phyloP scores from a whole-genome alignment of 2,888 invertebrate genomes.

The Odontocolon sp. region DNA sequence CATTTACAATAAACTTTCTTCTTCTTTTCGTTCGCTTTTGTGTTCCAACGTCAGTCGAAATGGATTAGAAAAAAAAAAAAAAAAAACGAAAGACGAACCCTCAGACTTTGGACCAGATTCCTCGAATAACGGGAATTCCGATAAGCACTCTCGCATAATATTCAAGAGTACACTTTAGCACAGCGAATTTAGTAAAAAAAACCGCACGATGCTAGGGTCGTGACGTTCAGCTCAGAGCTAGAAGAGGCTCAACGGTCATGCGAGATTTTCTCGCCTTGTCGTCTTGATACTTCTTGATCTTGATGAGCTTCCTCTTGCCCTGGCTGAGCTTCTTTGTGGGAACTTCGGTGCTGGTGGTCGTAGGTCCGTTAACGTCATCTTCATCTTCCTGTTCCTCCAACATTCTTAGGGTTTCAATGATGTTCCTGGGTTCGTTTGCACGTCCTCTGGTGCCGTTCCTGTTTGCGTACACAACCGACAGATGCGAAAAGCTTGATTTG shows the following conservation, averaged over 20 bases:
- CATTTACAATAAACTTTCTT: conserved; percentile 15
- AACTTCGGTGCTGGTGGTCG: conserved; percentile 70
- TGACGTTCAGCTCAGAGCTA: conserved; percentile 77
- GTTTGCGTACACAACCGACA: conserved; percentile 92
- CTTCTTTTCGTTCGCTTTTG: conserved; percentile 9
- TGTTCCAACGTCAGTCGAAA: conserved; percentile 51
- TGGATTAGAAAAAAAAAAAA: conserved; percentile 33
- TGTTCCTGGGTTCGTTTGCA: conserved; percentile 87
- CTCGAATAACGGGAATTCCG: conserved; percentile 70
- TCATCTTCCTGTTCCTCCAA: conserved; percentile 84
- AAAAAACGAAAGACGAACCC: conserved; percentile 45
- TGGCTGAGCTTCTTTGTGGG: conserved; percentile 78
- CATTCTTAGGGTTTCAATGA: conserved; percentile 89
- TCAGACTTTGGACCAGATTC: conserved; percentile 77
- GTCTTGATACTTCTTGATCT: conserved; percentile 77
- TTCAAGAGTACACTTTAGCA: conserved; percentile 59
- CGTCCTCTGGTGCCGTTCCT: conserved; percentile 86
- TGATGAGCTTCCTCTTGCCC: conserved; percentile 76
- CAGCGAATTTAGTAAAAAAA: conserved; percentile 50
- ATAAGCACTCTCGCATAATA: conserved; percentile 66
- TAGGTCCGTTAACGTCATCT: conserved; percentile 33
- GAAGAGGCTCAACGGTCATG: conserved; percentile 76
- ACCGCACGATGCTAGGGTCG: conserved; percentile 29
- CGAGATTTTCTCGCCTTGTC: conserved; percentile 78
- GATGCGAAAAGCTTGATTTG: conserved; percentile 91